These are phyloP conservation scores for Spodoptera littoralis DNA, from an alignment of 2,888 invertebrate genomes.

Conservation along the genomic window DNA sequence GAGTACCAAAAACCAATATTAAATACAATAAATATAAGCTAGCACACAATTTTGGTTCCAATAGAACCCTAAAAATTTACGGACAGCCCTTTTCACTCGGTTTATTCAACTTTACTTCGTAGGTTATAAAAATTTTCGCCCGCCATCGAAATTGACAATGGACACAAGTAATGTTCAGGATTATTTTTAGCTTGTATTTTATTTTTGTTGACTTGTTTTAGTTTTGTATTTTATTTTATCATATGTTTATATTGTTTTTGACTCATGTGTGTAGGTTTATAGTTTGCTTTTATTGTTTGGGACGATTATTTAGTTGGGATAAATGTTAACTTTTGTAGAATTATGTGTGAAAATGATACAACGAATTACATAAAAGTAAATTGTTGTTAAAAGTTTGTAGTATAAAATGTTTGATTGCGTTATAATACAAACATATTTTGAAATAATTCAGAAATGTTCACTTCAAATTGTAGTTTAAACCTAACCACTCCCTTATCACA, in stretches of 20 bases:
- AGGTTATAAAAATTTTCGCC: slow-evolving; percentile 68
- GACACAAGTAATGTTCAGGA: slow-evolving; percentile 59
- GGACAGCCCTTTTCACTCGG: slow-evolving; percentile 64
- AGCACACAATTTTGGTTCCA: slow-evolving; percentile 30
- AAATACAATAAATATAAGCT: slow-evolving; percentile 55
- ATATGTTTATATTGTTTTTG: background rate
- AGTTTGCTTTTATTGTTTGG: no score
- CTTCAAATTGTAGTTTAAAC: no score
- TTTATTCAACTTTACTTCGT: slow-evolving; percentile 68
- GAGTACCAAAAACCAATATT: slow-evolving; percentile 36
- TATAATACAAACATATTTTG: no score
- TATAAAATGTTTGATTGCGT: no score
- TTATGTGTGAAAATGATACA: no score
- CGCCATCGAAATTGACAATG: slow-evolving; percentile 61
- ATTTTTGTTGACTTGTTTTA: slow-evolving; percentile 8
- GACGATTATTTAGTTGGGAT: no score
- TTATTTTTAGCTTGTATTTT: slow-evolving; percentile 52
- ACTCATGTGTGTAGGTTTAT: no score
- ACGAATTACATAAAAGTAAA: no score
- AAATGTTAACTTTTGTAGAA: no score
- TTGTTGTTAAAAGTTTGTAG: no score
- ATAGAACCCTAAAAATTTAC: slow-evolving; percentile 69
- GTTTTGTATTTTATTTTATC: background rate
- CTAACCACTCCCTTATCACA: no score
- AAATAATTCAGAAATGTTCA: no score